phyloP scores from a whole-genome alignment of 2,888 invertebrate species.

The Eilema sororculum region DNA sequence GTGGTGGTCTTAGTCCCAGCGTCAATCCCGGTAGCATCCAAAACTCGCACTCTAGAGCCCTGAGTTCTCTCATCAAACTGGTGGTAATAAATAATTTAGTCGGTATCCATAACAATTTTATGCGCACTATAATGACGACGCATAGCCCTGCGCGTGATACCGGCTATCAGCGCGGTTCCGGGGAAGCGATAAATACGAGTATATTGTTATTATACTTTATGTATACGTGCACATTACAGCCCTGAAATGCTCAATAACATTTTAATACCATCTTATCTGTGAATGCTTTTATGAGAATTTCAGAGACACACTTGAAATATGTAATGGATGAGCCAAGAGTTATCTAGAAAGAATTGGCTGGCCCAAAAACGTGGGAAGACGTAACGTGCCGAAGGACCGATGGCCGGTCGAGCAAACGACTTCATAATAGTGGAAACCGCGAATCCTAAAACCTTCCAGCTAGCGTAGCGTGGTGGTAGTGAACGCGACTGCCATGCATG shows the following conservation, averaged over 20 bases:
- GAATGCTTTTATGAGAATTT: background rate
- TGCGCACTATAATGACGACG: conserved; percentile 12
- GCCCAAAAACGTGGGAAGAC: background rate
- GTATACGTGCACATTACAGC: conserved; percentile 24
- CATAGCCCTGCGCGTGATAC: conserved; percentile 53
- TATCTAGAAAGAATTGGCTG: background rate
- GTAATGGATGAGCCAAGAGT: background rate
- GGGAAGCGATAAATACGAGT: conserved; percentile 58
- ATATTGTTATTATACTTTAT: conserved; percentile 44
- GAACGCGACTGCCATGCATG: too few relatives aligned
- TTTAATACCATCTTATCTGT: background rate
- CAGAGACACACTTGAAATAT: background rate
- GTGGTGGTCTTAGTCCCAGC: too few relatives aligned
- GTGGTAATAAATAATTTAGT: background rate
- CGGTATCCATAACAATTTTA: background rate
- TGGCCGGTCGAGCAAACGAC: too few relatives aligned
- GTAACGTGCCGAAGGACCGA: too few relatives aligned
- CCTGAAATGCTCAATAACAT: conserved; percentile 25
- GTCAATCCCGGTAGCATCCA: too few relatives aligned
- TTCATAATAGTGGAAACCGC: too few relatives aligned
- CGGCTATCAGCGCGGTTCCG: conserved; percentile 60
- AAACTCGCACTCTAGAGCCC: too few relatives aligned
- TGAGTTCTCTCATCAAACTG: background rate
- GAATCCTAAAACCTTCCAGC: too few relatives aligned
- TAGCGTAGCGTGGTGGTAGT: too few relatives aligned